phyloP scores from a whole-genome alignment of 2,888 invertebrate species.

The Meiosimyza decipiens region DNA sequence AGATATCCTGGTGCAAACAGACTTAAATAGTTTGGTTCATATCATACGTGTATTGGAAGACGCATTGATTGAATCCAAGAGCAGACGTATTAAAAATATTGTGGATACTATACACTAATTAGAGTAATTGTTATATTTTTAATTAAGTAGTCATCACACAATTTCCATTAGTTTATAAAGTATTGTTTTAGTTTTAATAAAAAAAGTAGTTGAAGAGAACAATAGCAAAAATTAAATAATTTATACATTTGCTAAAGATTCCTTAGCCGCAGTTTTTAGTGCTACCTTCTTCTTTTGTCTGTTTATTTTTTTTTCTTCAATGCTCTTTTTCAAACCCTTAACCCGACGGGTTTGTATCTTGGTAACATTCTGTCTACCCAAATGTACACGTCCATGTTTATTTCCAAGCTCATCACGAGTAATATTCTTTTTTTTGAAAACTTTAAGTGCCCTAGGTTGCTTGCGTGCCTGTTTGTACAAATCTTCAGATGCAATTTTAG shows the following conservation, averaged over 20 bases:
- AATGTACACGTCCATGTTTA: conserved; percentile 90
- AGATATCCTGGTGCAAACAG: conserved; percentile 70
- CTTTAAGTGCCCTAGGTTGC: conserved; percentile 81
- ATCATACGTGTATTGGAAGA: conserved; percentile 73
- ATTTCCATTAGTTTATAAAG: not conserved
- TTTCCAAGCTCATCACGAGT: conserved; percentile 88
- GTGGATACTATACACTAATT: conserved; percentile 59
- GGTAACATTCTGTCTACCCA: conserved; percentile 87
- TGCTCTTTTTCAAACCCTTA: conserved; percentile 85
- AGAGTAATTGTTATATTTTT: not conserved
- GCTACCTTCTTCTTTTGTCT: conserved; percentile 69
- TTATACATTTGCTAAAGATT: conserved; percentile 43
- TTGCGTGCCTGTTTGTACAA: conserved; percentile 85
- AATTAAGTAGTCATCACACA: not conserved
- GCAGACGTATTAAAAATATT: conserved; percentile 66
- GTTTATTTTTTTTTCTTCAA: conserved; percentile 75
- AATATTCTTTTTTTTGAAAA: conserved; percentile 91
- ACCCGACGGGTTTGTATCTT: conserved; percentile 87
- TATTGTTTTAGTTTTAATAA: conserved; percentile 32
- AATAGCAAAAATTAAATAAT: not conserved
- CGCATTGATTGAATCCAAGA: conserved; percentile 73
- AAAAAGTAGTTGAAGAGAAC: conserved; percentile 40
- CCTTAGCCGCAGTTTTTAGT: conserved; percentile 53
- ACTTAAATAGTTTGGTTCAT: conserved; percentile 73
- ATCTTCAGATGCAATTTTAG: conserved; percentile 89